Evolutionary conservation across 2,797 vertebrate genomes (phyloP).

Genomic region (Sylvia borin): DNA sequence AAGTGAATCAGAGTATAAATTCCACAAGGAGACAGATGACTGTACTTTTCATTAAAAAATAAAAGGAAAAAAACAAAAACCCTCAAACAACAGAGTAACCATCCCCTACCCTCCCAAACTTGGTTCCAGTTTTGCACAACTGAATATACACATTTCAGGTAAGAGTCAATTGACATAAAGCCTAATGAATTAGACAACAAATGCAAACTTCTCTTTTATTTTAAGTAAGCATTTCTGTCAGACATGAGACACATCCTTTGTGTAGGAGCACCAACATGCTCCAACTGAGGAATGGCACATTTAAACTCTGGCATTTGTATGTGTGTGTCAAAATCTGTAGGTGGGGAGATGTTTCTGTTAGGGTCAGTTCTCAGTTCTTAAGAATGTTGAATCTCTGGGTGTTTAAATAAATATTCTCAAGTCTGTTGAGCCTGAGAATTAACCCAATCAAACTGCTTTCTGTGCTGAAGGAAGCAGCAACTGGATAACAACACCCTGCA

Average conservation of each 20-base stretch:
- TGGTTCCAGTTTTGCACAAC: background rate
- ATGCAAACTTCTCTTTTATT: background rate
- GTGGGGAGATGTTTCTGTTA: background rate
- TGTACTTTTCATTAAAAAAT: background rate
- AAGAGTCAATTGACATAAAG: background rate
- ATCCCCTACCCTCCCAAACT: background rate
- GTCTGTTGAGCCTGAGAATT: background rate
- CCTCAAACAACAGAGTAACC: background rate
- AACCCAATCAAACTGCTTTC: background rate
- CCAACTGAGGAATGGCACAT: background rate
- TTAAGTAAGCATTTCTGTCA: background rate
- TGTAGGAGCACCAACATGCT: background rate
- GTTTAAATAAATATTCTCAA: background rate
- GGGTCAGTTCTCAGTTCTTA: background rate
- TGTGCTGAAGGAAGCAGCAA: background rate
- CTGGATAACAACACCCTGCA: background rate
- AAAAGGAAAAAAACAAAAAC: no score
- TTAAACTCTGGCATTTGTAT: rapidly evolving
- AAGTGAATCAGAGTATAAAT: background rate
- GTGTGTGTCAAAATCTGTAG: no score
- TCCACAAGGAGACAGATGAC: background rate
- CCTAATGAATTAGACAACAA: background rate
- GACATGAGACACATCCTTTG: rapidly evolving
- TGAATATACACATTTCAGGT: background rate
- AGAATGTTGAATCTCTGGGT: background rate